Base-by-base conservation (phyloP, 1,140 invertebrate species). In the Panonychus citri region DNA sequence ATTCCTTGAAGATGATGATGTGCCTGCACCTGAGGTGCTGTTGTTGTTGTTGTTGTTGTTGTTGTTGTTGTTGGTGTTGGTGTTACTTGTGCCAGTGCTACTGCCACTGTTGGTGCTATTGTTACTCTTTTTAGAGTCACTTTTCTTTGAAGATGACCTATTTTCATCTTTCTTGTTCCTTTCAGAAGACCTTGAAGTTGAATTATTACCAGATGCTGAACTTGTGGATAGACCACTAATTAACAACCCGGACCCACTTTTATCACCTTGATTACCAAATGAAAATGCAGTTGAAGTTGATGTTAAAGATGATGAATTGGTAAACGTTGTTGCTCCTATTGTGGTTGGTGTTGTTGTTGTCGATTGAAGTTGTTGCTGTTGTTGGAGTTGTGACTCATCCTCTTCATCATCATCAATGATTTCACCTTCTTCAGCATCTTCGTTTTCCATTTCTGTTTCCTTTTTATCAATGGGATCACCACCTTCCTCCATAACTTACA, bases 371-470 rank as follows among this genome's bases (percentile, higher is more conserved):
- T 40, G 39, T 17, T 40, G 39, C 13, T 46, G 43, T 2, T 46
- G 21, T 12, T 43, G 42, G 5, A 7, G 30, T 34, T 34, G 42
- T 43, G 19, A 43, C 7, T 43, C 43, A 46, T 46, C 43, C 15
- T 46, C 43, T 3, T 46, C 43, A 46, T 46, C 43, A 46, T 46
- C 43, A 46, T 46, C 43, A 21, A 46, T 46, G n/a, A 46, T 46
- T 46, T 46, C 43, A n/a, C 43, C 43, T 46, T 46, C 43, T 46
- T 46, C 43, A 46, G 43, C 43, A 46, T 46, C 43, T n/a, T 46
- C 43, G 21, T 46, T n/a, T n/a, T n/a, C 43, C 5, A 24, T 1
- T 21, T n/a, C n/a, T 21, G 15, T 19, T 21, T n/a, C 8, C 10
- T n/a, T 19, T 21, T 7, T 46, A 19, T 8, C 7, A 40, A 24